Base-by-base conservation (phyloP, 2,888 invertebrate species). In the Caenorhabditis japonica region DNA sequence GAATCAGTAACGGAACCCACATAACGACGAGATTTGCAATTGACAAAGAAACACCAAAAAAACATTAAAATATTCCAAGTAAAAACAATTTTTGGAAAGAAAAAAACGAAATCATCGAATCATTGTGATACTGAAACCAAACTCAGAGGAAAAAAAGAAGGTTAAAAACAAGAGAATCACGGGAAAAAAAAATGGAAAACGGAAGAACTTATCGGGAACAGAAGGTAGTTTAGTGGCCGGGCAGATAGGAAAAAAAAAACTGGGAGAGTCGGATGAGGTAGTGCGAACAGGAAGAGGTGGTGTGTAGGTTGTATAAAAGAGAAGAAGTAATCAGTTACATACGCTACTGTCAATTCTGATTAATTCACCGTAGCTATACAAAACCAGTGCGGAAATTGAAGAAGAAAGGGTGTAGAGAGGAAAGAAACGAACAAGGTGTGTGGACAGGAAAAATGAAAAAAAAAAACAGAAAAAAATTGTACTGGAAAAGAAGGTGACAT, bases 361-460 rank as follows among this genome's bases (percentile, higher is more conserved):
- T 34, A 27, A 36, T 46, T 56, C 55, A 56, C 64, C 55, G 56
- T 66, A 66, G 66, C 55, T 66, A 34, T 56, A 66, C 51, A 66
- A 30, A 56, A 66, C 66, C 66, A 53, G 56, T 66, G 49, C 49
- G 53, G 34, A 49, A 33, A 36, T 38, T 21, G 49, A 64, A 64
- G 46, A n/a, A 34, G 51, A 15, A 13, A 4, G 34, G 27, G 39
- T 30, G 10, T 30, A 30, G 30, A 10, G 30, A 7, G 52, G 25
- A 52, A 38, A 38, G 19, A 27, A 46, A 46, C 17, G n/a, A 41
- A 27, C 27, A 15, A 23, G 36, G 12, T 38, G 62, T 15, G 30
- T 27, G 36, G 36, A 19, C 23, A 21, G 34, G 34, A 30, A 49
- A 33, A 15, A 34, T 34, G 12, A 17, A 49, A 25, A 33, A 34